Base-by-base conservation (phyloP, 2,888 invertebrate genomes). In the Aspidiotus destructor region DNA sequence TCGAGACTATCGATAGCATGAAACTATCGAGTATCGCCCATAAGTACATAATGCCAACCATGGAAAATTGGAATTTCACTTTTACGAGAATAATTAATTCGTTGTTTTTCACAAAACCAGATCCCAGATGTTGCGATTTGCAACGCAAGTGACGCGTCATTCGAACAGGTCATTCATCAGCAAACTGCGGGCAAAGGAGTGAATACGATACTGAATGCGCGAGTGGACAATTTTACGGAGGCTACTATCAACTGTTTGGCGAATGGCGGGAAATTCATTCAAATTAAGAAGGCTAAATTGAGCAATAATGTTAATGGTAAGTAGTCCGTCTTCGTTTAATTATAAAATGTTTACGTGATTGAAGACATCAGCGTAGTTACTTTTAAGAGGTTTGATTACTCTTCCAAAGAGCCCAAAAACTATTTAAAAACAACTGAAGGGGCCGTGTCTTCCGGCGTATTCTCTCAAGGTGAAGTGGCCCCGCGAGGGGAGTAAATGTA, bases 121-220 rank as follows among this genome's bases (percentile, higher is more conserved):
- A 44, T 69, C 41, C 44, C 69, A 2, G 62, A 69, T 44, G 9
- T 53, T 2, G 54, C 61, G 44, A 69, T 69, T 44, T 41, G 40
- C 10, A 54, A 52, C 55, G 15, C 11, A 8, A 55, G 28, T 6
- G 54, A 61, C 41, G 5, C 5, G 3, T 61, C 69, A 11, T 55
- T 69, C n/a, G 44, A 44, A 44, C 54, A 44, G 28, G 28, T 55
- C 17, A 28, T 69, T 28, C 10, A 13, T 9, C 9, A 40, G 8
- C 16, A 62, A 17, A 69, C 69, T 7, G 16, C 17, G 11, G 69
- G 69, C 7, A 42, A 17, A 62, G 69, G 69, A 1, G 69, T 69
- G 0, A 48, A 69, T 40, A 13, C 62, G 7, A 44, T 62, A 28
- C 28, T 69, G 1, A 62, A 62, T 44, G 16, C 69, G 15, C 54